Base-by-base conservation (phyloP, 1,140 invertebrate genomes). In the Psix sp. region DNA sequence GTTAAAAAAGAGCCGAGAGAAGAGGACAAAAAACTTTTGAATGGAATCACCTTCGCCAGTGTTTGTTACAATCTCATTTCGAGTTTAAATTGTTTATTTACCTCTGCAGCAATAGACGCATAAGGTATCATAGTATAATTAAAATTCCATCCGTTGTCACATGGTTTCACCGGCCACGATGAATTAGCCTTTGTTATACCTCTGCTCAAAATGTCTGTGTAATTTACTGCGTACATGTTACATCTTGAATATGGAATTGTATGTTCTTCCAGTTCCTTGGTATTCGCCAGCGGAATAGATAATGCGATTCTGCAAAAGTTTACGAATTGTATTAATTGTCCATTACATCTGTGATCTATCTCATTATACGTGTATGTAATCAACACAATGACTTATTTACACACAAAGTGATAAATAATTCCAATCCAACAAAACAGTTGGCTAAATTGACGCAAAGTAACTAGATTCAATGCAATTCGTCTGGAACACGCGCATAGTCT, bases 121-220 rank as follows among this genome's bases (percentile, higher is more conserved):
- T 95, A 95, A 0, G 93, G 93, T 63, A 94, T 90, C 77, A 92
- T 92, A 0, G 90, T 91, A 52, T 88, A 90, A 80, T 93, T 92
- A 77, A 93, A 96, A 16, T 88, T 88, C 93, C 94, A 95, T 7
- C 93, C 93, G 56, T 91, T 74, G n/a, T 85, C 82, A 74, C 94
- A 95, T 0, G 86, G 77, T 11, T 80, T 83, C 0, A 81, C 88
- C 0, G 90, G 88, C 93, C 93, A 94, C 13, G 88, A 88, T 2
- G 90, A 85, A 81, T 94, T 89, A 3, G 91, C 80, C 71, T 82
- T 65, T 36, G 80, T 87, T 36, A 90, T 76, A 3, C 90, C 89
- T 29, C 88, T 74, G 1, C 81, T 74, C 57, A 93, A 71, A 0
- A 93, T 81, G 49, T 89, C 86, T 0, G 88, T 89, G 82, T 91